Evolutionary conservation across 35 echinoderm and acorn worm genomes (phyloP).

Genomic region (Acanthaster planci): DNA sequence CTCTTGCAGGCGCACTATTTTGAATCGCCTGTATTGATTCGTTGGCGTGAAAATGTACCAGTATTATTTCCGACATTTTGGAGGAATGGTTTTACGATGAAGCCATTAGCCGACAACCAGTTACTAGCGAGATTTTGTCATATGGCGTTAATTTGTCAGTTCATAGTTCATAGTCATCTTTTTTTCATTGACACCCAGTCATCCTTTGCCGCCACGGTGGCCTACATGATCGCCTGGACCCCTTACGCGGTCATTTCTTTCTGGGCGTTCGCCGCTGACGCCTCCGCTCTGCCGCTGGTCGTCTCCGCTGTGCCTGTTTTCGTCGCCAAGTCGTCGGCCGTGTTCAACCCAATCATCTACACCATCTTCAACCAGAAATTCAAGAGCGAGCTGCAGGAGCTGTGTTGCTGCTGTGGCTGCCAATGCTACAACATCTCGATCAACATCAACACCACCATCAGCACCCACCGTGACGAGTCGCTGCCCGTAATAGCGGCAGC

Average conservation of each 20-base stretch:
- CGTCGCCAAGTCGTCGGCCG: constrained; percentile 58
- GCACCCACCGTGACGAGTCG: background rate
- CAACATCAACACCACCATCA: constrained; percentile 36
- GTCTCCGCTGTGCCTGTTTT: constrained; percentile 46
- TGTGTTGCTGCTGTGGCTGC: constrained; percentile 70
- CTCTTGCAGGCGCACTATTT: no score
- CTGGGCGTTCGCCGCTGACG: background rate
- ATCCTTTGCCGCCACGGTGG: constrained; percentile 39
- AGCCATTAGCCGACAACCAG: no score
- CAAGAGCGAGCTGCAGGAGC: constrained; percentile 8
- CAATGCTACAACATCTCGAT: constrained; percentile 46
- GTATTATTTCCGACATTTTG: no score
- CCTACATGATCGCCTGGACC: constrained; percentile 57
- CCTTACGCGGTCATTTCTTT: constrained; percentile 58
- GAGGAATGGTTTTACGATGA: no score
- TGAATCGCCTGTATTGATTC: no score
- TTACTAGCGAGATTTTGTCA: no score
- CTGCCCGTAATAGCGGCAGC: background rate
- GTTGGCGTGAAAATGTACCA: no score
- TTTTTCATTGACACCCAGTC: constrained; percentile 38
- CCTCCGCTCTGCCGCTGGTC: background rate
- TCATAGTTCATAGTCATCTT: background rate
- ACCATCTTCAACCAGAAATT: constrained; percentile 75
- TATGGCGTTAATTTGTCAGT: no score
- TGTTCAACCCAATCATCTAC: constrained; percentile 80